Percentiles rank a stretch among this genome's conserved stretches.
Evolutionary conservation across 2,888 invertebrate species (phyloP).

Genomic region (Panopea generosa): DNA sequence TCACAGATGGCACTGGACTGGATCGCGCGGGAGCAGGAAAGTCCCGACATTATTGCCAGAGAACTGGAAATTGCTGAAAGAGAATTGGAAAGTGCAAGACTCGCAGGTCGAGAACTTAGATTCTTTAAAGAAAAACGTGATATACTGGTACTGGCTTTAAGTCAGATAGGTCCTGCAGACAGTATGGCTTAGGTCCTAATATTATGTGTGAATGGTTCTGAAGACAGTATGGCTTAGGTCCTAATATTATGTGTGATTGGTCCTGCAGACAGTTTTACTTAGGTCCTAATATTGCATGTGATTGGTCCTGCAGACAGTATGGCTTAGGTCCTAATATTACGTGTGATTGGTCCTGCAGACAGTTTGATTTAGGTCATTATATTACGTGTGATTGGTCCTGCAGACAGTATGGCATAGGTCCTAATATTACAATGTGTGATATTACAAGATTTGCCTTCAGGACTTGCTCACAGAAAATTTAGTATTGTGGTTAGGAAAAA

Average conservation of each 20-base stretch:
- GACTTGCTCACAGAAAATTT: no score
- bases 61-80: slow-evolving; percentile 94
- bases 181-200: slow-evolving; percentile 71
- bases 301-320: slow-evolving; percentile 86
- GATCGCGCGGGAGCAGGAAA: slow-evolving; percentile 91
- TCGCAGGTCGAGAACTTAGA: slow-evolving; percentile 95
- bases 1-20: slow-evolving; percentile 97
- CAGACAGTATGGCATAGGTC: no score
- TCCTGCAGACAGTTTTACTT: slow-evolving; percentile 80
- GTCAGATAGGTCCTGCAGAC: slow-evolving; percentile 88
- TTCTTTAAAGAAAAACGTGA: slow-evolving; percentile 98
- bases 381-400: not conserved
- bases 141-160: slow-evolving; percentile 94
- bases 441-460: no score
- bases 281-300: slow-evolving; percentile 89
- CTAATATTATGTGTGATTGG: slow-evolving; percentile 90
- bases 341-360: not conserved
- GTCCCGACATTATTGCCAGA: slow-evolving; percentile 90
- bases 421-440: no score
- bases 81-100: slow-evolving; percentile 93
- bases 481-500: no score
- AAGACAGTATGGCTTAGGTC: slow-evolving; percentile 76
- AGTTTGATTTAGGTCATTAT: no score
- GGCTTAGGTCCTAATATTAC: slow-evolving; percentile 66
- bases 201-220: slow-evolving; percentile 90